Base-by-base conservation (phyloP, 2,797 vertebrate species). In the Diplodus sargus region DNA sequence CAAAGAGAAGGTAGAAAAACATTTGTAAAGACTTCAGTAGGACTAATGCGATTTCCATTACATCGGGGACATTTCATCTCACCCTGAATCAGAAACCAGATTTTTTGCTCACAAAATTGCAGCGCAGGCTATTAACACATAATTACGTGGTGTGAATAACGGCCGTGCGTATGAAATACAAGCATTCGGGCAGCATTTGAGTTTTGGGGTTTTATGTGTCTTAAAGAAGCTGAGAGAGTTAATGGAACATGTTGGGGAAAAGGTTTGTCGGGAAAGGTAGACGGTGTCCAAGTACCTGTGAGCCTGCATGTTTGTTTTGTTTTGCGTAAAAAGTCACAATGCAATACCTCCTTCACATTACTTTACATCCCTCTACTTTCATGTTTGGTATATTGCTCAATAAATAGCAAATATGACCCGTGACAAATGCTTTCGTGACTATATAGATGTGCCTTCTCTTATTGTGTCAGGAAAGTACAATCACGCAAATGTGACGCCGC, bases 91-190 rank as follows among this genome's bases (percentile, higher is more conserved):
- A 84, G 73, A 90, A 86, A 87, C 78, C 85, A 86, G 79, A 81
- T 85, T 89, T 39, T 34, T 80, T 76, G 57, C 81, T 85, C 71
- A 78, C 86, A 90, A 89, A 90, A 91, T 89, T 85, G 86, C 48
- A 42, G 85, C 75, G 48, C 68, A 81, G 82, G 78, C 78, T 82
- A 92, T 94, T 92, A 93, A 92, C 92, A 93, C 91, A 86, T 93
- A 91, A 92, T 94, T 90, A 92, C 65, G 45, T 82, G 79, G 88
- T 91, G 91, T 86, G 82, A 91, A 93, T 91, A 91, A 90, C 85
- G 77, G 61, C 76, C 49, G 70, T 76, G 79, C 82, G 78, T 78
- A 81, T 90, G 81, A 90, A 91, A 89, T 87, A 84, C 77, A 91
- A 90, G 85, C 79, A 69, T 82, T 89, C 87, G 74, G 86, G 76